Conservation (phyloP, 2,113 vertebrate genomes). For the Empidonax traillii region DNA sequence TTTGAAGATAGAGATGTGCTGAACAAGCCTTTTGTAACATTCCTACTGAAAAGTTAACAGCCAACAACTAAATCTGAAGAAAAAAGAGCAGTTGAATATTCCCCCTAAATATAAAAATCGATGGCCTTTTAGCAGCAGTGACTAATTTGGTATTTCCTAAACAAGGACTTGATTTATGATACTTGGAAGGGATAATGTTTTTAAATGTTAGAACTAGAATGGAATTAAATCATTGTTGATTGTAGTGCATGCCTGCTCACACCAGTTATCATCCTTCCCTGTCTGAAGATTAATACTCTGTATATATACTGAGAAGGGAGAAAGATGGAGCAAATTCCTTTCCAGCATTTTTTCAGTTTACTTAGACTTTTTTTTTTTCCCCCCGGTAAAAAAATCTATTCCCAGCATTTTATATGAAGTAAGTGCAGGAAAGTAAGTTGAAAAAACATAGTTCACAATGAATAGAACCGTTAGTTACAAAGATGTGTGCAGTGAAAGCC, state of each 20-base stretch:
- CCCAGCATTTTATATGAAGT: background rate
- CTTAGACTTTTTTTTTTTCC: background rate
- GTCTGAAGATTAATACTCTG: constrained; percentile 51
- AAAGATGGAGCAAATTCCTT: constrained; percentile 35
- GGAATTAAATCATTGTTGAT: constrained; percentile 24
- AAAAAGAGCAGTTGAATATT: background rate
- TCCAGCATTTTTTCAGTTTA: constrained; percentile 22
- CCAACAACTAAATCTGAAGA: background rate
- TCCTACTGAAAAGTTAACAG: constrained; percentile 33
- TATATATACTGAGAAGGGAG: constrained; percentile 3
- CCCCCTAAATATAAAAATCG: background rate
- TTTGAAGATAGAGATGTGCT: constrained; percentile 49
- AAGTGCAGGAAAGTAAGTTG: background rate
- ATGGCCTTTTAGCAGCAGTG: constrained; percentile 11
- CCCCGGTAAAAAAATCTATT: background rate
- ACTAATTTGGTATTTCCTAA: constrained; percentile 59
- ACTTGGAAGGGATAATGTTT: constrained; percentile 52
- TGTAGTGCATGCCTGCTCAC: constrained; percentile 25
- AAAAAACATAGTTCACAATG: background rate
- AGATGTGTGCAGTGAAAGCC: background rate
- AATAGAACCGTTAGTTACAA: background rate
- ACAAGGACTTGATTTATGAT: constrained; percentile 44
- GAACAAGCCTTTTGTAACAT: constrained; percentile 38
- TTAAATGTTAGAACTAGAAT: constrained; percentile 31
- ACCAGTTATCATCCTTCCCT: constrained; percentile 25